phyloP scores from a whole-genome alignment of 2,113 vertebrate genomes.

The Rhinogobius similis region DNA sequence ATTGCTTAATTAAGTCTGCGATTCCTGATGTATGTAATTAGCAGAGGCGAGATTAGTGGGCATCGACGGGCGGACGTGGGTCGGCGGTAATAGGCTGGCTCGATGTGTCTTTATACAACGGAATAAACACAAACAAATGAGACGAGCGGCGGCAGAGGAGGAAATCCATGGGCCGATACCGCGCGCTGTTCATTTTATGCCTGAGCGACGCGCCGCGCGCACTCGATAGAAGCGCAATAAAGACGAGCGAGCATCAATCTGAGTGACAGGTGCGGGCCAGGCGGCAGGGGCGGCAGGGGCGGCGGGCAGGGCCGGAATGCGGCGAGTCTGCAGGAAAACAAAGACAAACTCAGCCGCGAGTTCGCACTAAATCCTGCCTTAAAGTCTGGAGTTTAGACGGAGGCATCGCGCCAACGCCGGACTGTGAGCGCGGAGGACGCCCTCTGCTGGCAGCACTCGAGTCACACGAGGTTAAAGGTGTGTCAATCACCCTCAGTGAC shows the following conservation, averaged over 20 bases:
- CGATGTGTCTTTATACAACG: conserved; percentile 80
- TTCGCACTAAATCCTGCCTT: no score
- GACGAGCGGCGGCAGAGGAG: conserved; percentile 74
- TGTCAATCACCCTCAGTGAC: no score
- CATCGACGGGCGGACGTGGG: conserved; percentile 55
- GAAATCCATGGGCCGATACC: conserved; percentile 81
- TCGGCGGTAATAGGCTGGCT: conserved; percentile 79
- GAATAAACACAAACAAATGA: conserved; percentile 87
- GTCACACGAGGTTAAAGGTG: no score
- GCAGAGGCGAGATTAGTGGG: conserved; percentile 79
- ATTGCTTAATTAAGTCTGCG: conserved; percentile 82
- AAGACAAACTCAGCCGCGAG: no score
- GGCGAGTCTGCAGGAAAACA: conserved; percentile 4
- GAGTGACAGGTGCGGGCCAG: conserved; percentile 50
- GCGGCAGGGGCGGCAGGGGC: conserved; percentile 17
- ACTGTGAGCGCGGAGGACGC: no score
- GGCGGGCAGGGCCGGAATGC: conserved; percentile 2
- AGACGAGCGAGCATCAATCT: conserved; percentile 74
- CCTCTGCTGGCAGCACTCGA: no score
- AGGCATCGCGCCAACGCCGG: no score
- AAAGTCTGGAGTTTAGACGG: no score
- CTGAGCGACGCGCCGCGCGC: conserved; percentile 76
- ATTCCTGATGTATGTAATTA: conserved; percentile 81
- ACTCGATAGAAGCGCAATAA: conserved; percentile 78
- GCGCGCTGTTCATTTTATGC: conserved; percentile 83